Percentiles rank a stretch among this genome's conserved stretches.
Conservation (phyloP, 2,888 invertebrate species). For the Anoncus sp. region DNA sequence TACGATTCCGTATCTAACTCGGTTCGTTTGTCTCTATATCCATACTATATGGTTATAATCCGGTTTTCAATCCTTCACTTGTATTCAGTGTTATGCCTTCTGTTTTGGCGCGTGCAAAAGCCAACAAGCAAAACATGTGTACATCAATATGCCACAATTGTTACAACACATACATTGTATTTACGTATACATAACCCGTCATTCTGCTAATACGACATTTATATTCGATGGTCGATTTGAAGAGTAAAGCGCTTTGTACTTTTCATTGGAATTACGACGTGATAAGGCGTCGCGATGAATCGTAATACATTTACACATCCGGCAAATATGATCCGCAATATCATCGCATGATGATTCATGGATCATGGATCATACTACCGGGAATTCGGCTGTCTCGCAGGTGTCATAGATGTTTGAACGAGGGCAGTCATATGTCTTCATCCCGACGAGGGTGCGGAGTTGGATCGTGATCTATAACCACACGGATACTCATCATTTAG, state of each 20-base stretch:
- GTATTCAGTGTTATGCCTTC: slow-evolving; percentile 36
- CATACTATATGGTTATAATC: slow-evolving; percentile 26
- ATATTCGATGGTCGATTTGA: background rate
- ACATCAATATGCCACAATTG: background rate
- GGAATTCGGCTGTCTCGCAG: background rate
- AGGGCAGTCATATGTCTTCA: no score
- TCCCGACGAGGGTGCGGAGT: no score
- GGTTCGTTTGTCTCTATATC: slow-evolving; percentile 20
- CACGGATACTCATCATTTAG: background rate
- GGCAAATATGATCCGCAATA: background rate
- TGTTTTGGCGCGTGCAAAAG: slow-evolving; percentile 19
- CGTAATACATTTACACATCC: background rate
- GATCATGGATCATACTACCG: background rate
- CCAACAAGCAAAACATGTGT: slow-evolving; percentile 5
- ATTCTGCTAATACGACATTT: background rate
- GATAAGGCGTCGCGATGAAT: slow-evolving; percentile 3
- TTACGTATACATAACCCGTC: background rate
- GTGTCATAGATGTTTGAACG: no score
- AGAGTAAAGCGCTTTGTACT: background rate
- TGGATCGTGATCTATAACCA: no score
- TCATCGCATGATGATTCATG: background rate
- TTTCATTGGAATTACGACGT: background rate
- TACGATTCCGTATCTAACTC: slow-evolving; percentile 24
- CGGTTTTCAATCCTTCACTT: slow-evolving; percentile 42
- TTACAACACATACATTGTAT: slow-evolving; percentile 1